Evolutionary conservation across 1,140 invertebrate species (phyloP).

Genomic region (Drosophila lacertosa): DNA sequence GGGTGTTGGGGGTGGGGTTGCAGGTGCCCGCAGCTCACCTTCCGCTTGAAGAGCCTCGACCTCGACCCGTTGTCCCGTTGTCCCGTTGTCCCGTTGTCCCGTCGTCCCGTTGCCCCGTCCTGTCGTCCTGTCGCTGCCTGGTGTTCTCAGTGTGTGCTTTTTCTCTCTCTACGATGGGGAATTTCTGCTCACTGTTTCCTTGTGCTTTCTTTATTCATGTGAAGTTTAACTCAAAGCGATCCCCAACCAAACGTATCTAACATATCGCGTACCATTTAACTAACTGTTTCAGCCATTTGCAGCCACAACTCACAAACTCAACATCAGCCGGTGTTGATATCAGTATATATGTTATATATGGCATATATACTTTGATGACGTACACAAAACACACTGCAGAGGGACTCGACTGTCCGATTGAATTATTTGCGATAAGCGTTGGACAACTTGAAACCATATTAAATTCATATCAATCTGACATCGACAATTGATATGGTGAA

Average conservation of each 20-base stretch:
- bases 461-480: conserved; percentile 13
- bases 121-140: too few species aligned
- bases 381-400: neutral
- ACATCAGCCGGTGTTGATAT: conserved; percentile 5
- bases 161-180: neutral
- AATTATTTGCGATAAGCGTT: conserved; percentile 3
- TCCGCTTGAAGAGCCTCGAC: conserved; percentile 7
- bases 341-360: neutral
- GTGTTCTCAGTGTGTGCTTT: too few species aligned
- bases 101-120: too few species aligned
- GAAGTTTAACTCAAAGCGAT: conserved; percentile 17
- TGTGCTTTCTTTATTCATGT: conserved; percentile 4
- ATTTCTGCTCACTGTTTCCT: neutral
- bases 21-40: neutral
- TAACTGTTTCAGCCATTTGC: neutral
- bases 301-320: neutral
- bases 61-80: too few species aligned
- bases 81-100: too few species aligned
- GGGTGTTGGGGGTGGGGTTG: neutral
- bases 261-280: conserved; percentile 6
- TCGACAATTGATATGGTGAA: conserved; percentile 5
- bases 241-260: conserved; percentile 1
- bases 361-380: too few species aligned
- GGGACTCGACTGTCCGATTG: neutral
- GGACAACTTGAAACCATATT: conserved; percentile 1